These are phyloP conservation scores for Eupelmus urozonus DNA, from an alignment of 2,888 invertebrate species.

Conservation along the genomic window DNA sequence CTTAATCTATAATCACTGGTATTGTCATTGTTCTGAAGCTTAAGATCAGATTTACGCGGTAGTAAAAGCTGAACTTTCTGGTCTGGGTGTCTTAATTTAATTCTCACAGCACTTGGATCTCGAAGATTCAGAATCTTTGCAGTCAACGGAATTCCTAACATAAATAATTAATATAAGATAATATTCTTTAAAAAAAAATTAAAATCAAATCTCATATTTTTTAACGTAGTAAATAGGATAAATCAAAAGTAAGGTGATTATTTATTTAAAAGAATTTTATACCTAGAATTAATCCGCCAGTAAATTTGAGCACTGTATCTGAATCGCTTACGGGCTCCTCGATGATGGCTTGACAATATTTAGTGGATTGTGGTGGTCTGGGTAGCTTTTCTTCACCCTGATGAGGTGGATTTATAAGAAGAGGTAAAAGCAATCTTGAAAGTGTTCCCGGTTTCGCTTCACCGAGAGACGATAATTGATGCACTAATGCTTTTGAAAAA, in stretches of 20 bases:
- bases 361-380: slow-evolving; percentile 79
- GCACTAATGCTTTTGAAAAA: slow-evolving; percentile 89
- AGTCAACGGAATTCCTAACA: slow-evolving; percentile 89
- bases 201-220: not conserved
- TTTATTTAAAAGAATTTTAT: slow-evolving; percentile 76
- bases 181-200: not conserved
- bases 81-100: slow-evolving; percentile 95
- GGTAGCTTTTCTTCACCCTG: slow-evolving; percentile 73
- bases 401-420: slow-evolving; percentile 84
- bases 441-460: slow-evolving; percentile 92
- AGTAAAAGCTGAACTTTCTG: slow-evolving; percentile 90
- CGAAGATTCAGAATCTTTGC: slow-evolving; percentile 90
- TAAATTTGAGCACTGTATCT: slow-evolving; percentile 91
- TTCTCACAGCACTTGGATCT: slow-evolving; percentile 85
- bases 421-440: slow-evolving; percentile 87
- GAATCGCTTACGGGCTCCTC: slow-evolving; percentile 91
- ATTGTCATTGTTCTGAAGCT: slow-evolving; percentile 81
- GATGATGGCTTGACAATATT: slow-evolving; percentile 89
- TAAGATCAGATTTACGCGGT: slow-evolving; percentile 88
- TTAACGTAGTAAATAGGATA: no score
- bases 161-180: not conserved
- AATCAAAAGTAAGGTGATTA: not conserved
- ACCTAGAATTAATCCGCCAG: slow-evolving; percentile 93
- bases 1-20: slow-evolving; percentile 83
- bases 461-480: slow-evolving; percentile 86